Conservation (phyloP, 2,888 invertebrate genomes). For the Cryptocephalus primarius region DNA sequence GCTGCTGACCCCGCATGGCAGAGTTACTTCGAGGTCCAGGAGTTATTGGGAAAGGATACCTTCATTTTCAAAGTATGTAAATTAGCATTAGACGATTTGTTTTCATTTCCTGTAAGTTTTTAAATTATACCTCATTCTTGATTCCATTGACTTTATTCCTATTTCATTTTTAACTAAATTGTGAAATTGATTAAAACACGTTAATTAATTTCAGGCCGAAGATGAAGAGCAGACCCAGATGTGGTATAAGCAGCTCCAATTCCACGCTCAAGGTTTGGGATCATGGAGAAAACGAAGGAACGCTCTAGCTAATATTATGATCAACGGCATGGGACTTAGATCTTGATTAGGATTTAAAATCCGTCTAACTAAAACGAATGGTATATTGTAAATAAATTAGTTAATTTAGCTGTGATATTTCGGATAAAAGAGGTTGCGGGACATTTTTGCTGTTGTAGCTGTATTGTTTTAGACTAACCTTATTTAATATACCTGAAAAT, state of each 20-base stretch:
- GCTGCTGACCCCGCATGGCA: conserved; percentile 83
- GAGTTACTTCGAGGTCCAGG: conserved; percentile 92
- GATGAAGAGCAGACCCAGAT: conserved; percentile 74
- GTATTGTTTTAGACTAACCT: conserved; percentile 4
- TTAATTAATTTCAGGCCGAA: too few species aligned
- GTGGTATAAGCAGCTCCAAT: conserved; percentile 85
- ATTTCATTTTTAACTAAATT: too few species aligned
- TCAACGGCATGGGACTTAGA: conserved; percentile 62
- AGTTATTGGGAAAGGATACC: conserved; percentile 84
- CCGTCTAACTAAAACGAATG: conserved; percentile 2
- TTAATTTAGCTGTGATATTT: conserved; percentile 42
- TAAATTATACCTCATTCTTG: too few species aligned
- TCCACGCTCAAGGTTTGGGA: conserved; percentile 84
- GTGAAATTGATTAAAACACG: too few species aligned
- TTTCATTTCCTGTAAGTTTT: too few species aligned
- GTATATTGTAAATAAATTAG: conserved; percentile 28
- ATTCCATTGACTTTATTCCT: too few species aligned
- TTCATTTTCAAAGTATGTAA: conserved; percentile 80
- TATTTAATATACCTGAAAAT: conserved; percentile 4
- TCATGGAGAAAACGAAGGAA: conserved; percentile 86
- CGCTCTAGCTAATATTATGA: conserved; percentile 95
- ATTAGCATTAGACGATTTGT: not conserved
- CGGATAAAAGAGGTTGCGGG: conserved; percentile 20
- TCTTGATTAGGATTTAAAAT: conserved; percentile 13
- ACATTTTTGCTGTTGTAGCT: conserved; percentile 8